phyloP scores from a whole-genome alignment of 2,797 vertebrate species.

The Acanthurus tractus region DNA sequence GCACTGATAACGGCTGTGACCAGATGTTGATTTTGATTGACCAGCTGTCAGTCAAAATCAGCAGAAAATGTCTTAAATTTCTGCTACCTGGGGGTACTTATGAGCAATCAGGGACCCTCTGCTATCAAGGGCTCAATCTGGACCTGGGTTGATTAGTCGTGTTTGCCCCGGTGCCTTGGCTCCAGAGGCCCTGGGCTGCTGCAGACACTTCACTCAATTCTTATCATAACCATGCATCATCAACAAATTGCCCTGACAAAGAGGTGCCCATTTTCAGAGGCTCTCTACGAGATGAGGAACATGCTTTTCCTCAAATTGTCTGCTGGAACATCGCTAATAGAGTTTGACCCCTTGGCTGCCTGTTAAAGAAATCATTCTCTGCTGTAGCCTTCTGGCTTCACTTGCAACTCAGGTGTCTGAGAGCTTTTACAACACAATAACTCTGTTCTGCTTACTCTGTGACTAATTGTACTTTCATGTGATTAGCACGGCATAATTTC shows the following conservation, averaged over 20 bases:
- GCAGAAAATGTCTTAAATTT: conserved; percentile 58
- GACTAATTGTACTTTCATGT: neutral
- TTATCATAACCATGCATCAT: conserved; percentile 81
- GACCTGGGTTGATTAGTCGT: conserved; percentile 71
- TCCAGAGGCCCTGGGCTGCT: conserved; percentile 41
- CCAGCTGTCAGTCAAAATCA: conserved; percentile 80
- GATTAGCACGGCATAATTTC: neutral
- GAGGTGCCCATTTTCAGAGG: conserved; percentile 65
- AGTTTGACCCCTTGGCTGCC: conserved; percentile 70
- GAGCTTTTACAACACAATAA: conserved; percentile 33
- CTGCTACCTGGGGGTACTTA: conserved; percentile 61
- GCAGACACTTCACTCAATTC: conserved; percentile 68
- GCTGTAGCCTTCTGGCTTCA: conserved; percentile 42
- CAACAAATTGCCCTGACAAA: conserved; percentile 79
- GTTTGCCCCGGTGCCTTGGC: conserved; percentile 56
- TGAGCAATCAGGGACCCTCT: conserved; percentile 77
- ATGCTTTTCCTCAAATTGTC: conserved; percentile 61
- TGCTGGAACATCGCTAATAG: conserved; percentile 71
- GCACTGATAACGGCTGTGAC: conserved; percentile 28
- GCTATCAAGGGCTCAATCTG: conserved; percentile 78
- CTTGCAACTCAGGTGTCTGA: conserved; percentile 31
- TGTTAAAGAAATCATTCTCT: conserved; percentile 61
- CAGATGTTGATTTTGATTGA: conserved; percentile 64
- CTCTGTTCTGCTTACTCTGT: neutral
- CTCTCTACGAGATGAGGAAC: conserved; percentile 62